A percentile compares a stretch with the other conserved stretches of the same genome.
These are phyloP conservation scores for Cynaeus angustus DNA, from an alignment of 2,888 invertebrate genomes.

Conservation along the genomic window DNA sequence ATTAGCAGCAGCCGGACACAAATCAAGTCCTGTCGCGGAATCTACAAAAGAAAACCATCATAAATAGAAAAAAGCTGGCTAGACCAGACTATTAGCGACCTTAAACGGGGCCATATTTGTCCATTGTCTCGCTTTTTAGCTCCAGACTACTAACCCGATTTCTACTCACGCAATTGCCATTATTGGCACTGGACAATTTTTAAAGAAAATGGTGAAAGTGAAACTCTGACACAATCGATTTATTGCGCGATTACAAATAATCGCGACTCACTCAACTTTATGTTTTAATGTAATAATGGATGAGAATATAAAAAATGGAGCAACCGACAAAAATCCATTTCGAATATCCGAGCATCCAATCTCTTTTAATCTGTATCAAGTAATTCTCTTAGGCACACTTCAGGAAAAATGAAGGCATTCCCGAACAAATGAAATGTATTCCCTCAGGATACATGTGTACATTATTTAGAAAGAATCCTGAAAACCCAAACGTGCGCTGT, in stretches of 20 bases:
- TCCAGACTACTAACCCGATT: slow-evolving; percentile 44
- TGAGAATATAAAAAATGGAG: slow-evolving; percentile 59
- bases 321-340: slow-evolving; percentile 66
- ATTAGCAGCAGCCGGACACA: slow-evolving; percentile 68
- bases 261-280: slow-evolving; percentile 15
- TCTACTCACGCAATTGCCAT: slow-evolving; percentile 13
- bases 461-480: slow-evolving; percentile 65
- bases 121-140: slow-evolving; percentile 60
- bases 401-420: slow-evolving; percentile 71
- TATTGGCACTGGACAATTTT: slow-evolving; percentile 16
- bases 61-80: slow-evolving; percentile 63
- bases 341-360: slow-evolving; percentile 70
- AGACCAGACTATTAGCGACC: slow-evolving; percentile 60
- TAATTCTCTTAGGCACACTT: slow-evolving; percentile 71
- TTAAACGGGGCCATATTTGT: slow-evolving; percentile 54
- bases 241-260: slow-evolving; percentile 28
- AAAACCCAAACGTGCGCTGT: slow-evolving; percentile 13
- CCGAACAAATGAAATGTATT: slow-evolving; percentile 71
- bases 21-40: slow-evolving; percentile 65
- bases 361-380: slow-evolving; percentile 72
- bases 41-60: slow-evolving; percentile 61
- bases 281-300: slow-evolving; percentile 27
- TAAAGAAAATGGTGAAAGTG: slow-evolving; percentile 35
- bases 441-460: slow-evolving; percentile 67
- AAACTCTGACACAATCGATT: slow-evolving; percentile 36